Evolutionary conservation across 2,113 vertebrate species (phyloP).

Genomic region (Lutjanus erythropterus): DNA sequence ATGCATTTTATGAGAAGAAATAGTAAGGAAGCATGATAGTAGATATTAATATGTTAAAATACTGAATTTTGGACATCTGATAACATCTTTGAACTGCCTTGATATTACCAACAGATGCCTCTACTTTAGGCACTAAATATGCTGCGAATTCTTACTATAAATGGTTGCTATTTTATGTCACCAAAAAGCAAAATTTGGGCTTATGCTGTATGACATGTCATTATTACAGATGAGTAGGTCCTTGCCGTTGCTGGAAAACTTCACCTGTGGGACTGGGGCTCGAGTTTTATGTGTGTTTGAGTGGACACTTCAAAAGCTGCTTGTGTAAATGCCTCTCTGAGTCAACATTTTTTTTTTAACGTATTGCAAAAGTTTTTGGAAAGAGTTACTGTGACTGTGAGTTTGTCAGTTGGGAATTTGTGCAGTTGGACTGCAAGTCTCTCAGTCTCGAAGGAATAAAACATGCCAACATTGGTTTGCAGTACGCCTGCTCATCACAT

Average conservation of each 20-base stretch:
- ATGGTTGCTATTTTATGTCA: neutral
- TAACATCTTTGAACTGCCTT: slow-evolving; percentile 1
- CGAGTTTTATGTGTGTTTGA: neutral
- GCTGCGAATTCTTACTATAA: neutral
- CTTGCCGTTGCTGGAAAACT: neutral
- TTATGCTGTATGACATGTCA: neutral
- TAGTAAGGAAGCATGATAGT: neutral
- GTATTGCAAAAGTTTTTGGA: neutral
- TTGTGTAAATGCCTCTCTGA: neutral
- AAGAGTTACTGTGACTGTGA: neutral
- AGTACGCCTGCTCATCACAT: neutral
- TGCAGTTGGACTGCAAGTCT: neutral
- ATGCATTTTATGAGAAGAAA: neutral
- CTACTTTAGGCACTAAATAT: neutral
- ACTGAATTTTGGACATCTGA: neutral
- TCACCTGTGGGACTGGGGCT: neutral
- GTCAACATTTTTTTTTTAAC: neutral
- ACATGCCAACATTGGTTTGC: neutral
- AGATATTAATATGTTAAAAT: slow-evolving; percentile 16
- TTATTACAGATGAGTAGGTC: neutral
- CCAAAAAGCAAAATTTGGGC: neutral
- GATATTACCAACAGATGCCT: slow-evolving; percentile 1
- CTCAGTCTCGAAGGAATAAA: neutral
- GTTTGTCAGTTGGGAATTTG: neutral
- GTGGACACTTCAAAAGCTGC: neutral